Conservation (phyloP, 2,797 vertebrate genomes). For the Toxotes lorentzi region DNA sequence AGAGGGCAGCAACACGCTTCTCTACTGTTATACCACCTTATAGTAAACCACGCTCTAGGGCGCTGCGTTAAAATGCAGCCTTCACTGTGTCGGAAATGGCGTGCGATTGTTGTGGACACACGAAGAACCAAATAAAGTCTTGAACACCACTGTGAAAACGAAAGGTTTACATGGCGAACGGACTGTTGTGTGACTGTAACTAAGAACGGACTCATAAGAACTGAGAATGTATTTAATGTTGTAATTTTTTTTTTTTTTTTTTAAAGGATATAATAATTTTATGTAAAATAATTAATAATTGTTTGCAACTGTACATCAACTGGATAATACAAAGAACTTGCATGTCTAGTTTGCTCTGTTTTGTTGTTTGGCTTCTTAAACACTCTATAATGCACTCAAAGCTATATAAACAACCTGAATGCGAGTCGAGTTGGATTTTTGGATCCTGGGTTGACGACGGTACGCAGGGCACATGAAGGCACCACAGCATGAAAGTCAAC, state of each 20-base stretch:
- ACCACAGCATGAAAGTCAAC: neutral
- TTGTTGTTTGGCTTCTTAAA: neutral
- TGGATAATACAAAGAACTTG: neutral
- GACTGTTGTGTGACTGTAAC: neutral
- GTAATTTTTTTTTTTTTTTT: too few species aligned
- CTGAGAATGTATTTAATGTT: neutral
- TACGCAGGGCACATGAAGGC: conserved; percentile 20
- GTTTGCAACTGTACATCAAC: neutral
- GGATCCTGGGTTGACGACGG: neutral
- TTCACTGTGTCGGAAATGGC: neutral
- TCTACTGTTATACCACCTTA: neutral
- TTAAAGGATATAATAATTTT: too few species aligned
- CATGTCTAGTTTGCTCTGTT: too few species aligned
- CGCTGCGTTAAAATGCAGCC: neutral
- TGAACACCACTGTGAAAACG: neutral
- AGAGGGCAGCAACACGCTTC: conserved; percentile 25
- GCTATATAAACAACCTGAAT: accelerated
- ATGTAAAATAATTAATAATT: neutral
- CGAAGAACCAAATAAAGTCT: neutral
- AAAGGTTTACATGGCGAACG: neutral
- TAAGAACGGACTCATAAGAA: neutral
- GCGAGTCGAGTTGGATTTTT: neutral
- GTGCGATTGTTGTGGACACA: neutral
- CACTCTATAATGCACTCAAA: accelerated
- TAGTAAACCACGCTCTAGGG: too few species aligned